Base-by-base conservation (phyloP, 2,113 vertebrate species). In the Oryzias woworae region DNA sequence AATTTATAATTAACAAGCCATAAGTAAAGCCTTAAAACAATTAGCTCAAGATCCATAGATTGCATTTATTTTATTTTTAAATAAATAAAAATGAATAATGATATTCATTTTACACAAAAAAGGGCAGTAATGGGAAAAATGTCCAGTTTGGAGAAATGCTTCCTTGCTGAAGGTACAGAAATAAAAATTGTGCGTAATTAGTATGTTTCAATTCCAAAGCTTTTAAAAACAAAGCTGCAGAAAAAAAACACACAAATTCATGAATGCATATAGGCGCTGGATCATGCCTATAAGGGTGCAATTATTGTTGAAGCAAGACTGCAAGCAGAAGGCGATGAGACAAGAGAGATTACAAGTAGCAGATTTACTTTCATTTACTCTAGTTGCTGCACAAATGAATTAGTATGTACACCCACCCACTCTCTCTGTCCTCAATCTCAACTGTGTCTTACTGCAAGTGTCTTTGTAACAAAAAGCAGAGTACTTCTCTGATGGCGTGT, bases 311-410 rank as follows among this genome's bases (percentile, higher is more conserved):
- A 20, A 49, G 64, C n/a, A 41, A 41, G 46, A 75, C 58, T 58
- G 48, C 52, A 59, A 50, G n/a, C 68, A 63, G 36, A 58, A 46
- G 1, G 56, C 51, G 18, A 49, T 8, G 28, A 60, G 5, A 56
- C 58, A 62, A 23, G 44, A 75, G 60, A 71, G 0, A 52, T 66
- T 68, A 69, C 68, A 67, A 64, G 49, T 18, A 60, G 31, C 7
- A 42, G 14, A 53, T 53, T 71, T 49, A 56, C 68, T 51, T 73
- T 73, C 28, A 74, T 87, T 69, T 66, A 72, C 50, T 70, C 53
- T 71, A 54, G 60, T 20, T 41, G 44, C 49, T 36, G 23, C 48
- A 42, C 3, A 31, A 81, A 62, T 68, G 45, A 26, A 81, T 78
- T 60, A 49, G 46, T 57, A 44, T 42, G 57, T n/a, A 44, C 16